Evolutionary conservation across 2,888 invertebrate genomes (phyloP).

Genomic region (Hydrotaea diabolus): DNA sequence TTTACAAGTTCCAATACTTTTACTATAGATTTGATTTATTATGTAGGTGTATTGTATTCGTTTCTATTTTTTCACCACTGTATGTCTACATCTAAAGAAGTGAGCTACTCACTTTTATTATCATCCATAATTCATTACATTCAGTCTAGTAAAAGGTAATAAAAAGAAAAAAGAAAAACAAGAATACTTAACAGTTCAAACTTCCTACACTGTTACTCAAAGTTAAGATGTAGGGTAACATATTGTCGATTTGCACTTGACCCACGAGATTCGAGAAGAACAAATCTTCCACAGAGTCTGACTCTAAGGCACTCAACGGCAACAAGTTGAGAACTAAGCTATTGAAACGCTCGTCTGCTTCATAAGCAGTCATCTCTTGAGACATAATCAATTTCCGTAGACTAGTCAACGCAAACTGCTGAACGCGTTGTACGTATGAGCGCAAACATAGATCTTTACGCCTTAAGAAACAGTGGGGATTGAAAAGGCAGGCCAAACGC

Average conservation of each 20-base stretch:
- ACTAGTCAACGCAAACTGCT: slow-evolving; percentile 75
- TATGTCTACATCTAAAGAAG: slow-evolving; percentile 32
- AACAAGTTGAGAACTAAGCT: slow-evolving; percentile 83
- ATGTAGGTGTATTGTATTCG: no score
- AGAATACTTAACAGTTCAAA: slow-evolving; percentile 60
- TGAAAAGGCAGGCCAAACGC: slow-evolving; percentile 91
- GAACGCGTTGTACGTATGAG: slow-evolving; percentile 75
- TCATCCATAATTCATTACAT: slow-evolving; percentile 28
- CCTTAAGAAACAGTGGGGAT: slow-evolving; percentile 84
- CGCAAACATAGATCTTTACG: slow-evolving; percentile 75
- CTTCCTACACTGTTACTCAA: slow-evolving; percentile 74
- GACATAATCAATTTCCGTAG: slow-evolving; percentile 71
- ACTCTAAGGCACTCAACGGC: slow-evolving; percentile 87
- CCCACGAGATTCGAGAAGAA: slow-evolving; percentile 96
- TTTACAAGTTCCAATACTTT: no score
- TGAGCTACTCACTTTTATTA: slow-evolving; percentile 51
- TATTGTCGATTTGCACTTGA: slow-evolving; percentile 96
- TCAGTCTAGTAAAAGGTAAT: slow-evolving; percentile 64
- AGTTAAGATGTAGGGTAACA: slow-evolving; percentile 94
- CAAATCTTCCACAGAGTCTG: slow-evolving; percentile 91
- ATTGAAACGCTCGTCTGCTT: slow-evolving; percentile 82
- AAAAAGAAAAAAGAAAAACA: slow-evolving; percentile 52
- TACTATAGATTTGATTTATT: no score
- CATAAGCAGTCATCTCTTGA: slow-evolving; percentile 56
- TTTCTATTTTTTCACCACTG: no score